These are phyloP conservation scores for Chamaea fasciata DNA, from an alignment of 2,113 vertebrate genomes.

Conservation along the genomic window DNA sequence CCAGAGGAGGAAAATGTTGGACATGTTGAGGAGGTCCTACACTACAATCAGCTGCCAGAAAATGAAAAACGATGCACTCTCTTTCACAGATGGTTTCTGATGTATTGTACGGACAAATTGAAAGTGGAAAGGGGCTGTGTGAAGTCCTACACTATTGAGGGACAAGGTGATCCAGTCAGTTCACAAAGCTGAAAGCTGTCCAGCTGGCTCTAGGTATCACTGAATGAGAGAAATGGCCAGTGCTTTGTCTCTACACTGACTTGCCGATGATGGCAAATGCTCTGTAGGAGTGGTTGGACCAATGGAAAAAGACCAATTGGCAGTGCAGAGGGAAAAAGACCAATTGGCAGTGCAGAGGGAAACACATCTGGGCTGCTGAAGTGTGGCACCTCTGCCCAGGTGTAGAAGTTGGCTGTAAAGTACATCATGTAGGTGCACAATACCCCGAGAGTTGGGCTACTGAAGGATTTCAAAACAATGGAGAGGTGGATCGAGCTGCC, in stretches of 20 bases:
- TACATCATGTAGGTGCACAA: too few relatives aligned
- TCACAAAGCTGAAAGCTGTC: neutral
- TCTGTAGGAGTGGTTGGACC: neutral
- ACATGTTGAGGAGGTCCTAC: neutral
- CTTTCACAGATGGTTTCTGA: neutral
- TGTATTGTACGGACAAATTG: neutral
- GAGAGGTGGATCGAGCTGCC: fast-evolving
- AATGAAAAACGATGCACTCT: fast-evolving
- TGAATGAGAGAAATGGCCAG: neutral
- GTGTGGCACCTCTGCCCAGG: neutral
- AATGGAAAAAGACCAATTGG: neutral
- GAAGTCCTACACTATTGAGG: too few relatives aligned
- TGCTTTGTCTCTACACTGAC: neutral
- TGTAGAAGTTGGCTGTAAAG: neutral
- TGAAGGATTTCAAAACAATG: neutral
- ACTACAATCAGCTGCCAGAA: neutral
- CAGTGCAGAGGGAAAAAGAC: neutral
- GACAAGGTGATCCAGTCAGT: neutral
- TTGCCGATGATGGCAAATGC: neutral
- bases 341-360: neutral
- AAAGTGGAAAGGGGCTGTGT: neutral
- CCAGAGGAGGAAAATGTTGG: neutral
- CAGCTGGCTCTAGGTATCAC: neutral
- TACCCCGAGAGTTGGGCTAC: fast-evolving
- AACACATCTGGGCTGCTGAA: neutral